Evolutionary conservation across 2,113 vertebrate genomes (phyloP).

Genomic region (Lepus americanus): DNA sequence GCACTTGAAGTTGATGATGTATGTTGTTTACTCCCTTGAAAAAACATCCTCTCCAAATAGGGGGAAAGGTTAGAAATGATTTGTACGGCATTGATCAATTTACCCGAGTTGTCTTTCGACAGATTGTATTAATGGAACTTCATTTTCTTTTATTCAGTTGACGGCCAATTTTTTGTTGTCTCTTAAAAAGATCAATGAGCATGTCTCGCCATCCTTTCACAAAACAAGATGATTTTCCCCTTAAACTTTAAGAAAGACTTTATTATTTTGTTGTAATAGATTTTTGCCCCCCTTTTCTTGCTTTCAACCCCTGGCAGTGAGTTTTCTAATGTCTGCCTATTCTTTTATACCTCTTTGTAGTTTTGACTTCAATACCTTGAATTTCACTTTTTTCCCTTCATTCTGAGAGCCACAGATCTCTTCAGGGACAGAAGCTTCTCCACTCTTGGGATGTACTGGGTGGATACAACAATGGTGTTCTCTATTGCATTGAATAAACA

Average conservation of each 20-base stretch:
- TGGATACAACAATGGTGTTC: neutral
- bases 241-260: conserved; percentile 90
- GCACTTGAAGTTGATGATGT: conserved; percentile 86
- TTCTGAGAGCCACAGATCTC: conserved; percentile 3
- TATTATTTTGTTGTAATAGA: conserved; percentile 91
- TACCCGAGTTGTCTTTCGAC: conserved; percentile 89
- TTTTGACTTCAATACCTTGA: conserved; percentile 83
- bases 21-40: conserved; percentile 84
- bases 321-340: conserved; percentile 81
- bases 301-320: conserved; percentile 83
- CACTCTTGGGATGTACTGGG: neutral
- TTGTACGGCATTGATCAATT: conserved; percentile 91
- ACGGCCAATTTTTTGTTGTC: conserved; percentile 88
- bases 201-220: conserved; percentile 87
- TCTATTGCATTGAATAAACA: neutral
- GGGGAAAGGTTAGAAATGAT: conserved; percentile 90
- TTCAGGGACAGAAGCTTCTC: neutral
- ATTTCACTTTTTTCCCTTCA: conserved; percentile 77
- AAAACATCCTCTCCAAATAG: conserved; percentile 86
- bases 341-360: conserved; percentile 83
- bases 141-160: conserved; percentile 91
- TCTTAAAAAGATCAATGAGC: conserved; percentile 92
- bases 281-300: conserved; percentile 86
- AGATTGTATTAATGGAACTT: conserved; percentile 91
- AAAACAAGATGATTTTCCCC: conserved; percentile 89